Evolutionary conservation across 1,140 invertebrate genomes (phyloP).

Genomic region (Cyclina sinensis): DNA sequence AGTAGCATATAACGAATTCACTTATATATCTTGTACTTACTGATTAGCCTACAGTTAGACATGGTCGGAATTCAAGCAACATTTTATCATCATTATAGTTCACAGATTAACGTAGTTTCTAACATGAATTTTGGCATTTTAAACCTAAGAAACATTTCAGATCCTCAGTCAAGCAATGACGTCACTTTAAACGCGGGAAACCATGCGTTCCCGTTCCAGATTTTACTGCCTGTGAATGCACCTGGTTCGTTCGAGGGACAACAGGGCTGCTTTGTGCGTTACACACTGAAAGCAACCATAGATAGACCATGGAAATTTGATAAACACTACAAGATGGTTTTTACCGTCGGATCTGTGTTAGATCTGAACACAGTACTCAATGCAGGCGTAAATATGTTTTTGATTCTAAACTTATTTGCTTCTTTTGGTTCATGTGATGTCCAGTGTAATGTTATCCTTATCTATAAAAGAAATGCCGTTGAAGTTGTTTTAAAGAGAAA

Average conservation of each 20-base stretch:
- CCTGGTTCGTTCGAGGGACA: slow-evolving; percentile 35
- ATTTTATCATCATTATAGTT: too few species aligned
- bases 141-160: not conserved
- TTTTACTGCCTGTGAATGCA: slow-evolving; percentile 22
- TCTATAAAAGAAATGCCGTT: too few species aligned
- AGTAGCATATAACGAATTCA: too few species aligned
- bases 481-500: too few species aligned
- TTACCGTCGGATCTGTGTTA: slow-evolving; percentile 15
- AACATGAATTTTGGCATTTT: too few species aligned
- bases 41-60: too few species aligned
- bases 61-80: too few species aligned
- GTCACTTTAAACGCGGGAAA: slow-evolving; percentile 19
- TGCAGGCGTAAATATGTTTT: slow-evolving; percentile 33
- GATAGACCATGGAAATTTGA: slow-evolving; percentile 48
- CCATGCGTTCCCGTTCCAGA: slow-evolving; percentile 38
- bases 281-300: slow-evolving; percentile 10
- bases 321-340: slow-evolving; percentile 36
- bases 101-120: too few species aligned
- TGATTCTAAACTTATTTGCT: too few species aligned
- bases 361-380: slow-evolving; percentile 17
- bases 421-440: too few species aligned
- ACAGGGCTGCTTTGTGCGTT: not conserved
- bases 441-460: too few species aligned
- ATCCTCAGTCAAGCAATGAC: not conserved
- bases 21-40: too few species aligned